A percentile compares a stretch with the other conserved stretches of the same genome.
Evolutionary conservation across 2,113 vertebrate species (phyloP).

Genomic region (Phylloscopus whistleri): DNA sequence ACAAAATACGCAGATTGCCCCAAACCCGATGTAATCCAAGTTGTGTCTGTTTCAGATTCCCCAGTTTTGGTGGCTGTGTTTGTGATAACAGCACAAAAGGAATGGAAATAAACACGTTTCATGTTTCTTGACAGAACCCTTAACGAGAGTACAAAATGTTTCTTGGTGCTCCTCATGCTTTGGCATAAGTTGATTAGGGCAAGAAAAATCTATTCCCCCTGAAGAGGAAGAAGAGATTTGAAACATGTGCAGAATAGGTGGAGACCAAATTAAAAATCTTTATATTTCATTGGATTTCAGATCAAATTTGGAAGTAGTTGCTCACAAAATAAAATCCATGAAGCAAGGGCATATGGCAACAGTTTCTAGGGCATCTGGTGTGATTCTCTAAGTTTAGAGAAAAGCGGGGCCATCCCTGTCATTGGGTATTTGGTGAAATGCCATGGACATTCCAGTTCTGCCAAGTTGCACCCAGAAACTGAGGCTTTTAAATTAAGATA

Average conservation of each 20-base stretch:
- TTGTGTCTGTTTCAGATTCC: not conserved
- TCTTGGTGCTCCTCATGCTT: constrained; percentile 17
- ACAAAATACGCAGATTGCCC: not conserved
- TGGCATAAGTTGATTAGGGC: constrained; percentile 36
- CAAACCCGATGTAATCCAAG: not conserved
- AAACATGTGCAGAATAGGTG: not conserved
- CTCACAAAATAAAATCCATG: not conserved
- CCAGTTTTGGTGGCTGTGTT: not conserved
- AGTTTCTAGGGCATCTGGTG: not conserved
- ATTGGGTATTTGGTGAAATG: not conserved
- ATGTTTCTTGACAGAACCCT: not conserved
- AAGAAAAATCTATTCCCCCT: constrained; percentile 7
- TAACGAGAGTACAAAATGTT: constrained; percentile 41
- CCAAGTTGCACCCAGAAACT: not conserved
- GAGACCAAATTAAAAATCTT: not conserved
- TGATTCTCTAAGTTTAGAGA: not conserved
- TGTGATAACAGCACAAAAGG: not conserved
- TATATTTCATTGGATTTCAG: not conserved
- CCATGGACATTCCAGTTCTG: not conserved
- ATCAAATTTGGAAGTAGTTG: not conserved
- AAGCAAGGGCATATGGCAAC: not conserved
- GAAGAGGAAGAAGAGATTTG: not conserved
- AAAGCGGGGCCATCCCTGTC: not conserved
- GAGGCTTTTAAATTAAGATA: not conserved
- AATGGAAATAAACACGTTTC: not conserved